Percentiles rank a stretch among this genome's conserved stretches.
phyloP scores from a whole-genome alignment of 2,113 vertebrate genomes.

The Suncus etruscus region DNA sequence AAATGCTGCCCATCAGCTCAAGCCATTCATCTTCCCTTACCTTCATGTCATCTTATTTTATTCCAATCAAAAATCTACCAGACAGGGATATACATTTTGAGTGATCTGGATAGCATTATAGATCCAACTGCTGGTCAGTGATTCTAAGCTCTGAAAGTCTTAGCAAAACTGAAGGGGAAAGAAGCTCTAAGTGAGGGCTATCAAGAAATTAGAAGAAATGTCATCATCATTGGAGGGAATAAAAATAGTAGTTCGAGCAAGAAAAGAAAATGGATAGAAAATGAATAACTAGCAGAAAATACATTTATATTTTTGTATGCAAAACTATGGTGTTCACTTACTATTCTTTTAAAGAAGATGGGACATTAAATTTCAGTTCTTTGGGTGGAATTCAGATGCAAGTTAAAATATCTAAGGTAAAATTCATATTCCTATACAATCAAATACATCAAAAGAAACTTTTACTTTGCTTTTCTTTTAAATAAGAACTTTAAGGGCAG shows the following conservation, averaged over 20 bases:
- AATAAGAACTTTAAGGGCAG: not conserved
- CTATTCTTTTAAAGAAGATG: not conserved
- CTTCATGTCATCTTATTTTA: constrained; percentile 73
- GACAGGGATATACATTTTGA: constrained; percentile 57
- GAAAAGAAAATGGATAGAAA: not conserved
- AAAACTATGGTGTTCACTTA: not conserved
- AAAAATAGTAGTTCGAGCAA: not conserved
- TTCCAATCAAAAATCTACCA: constrained; percentile 64
- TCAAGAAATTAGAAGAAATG: constrained; percentile 1
- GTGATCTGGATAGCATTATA: not conserved
- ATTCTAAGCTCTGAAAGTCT: constrained; percentile 12
- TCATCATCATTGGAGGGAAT: not conserved
- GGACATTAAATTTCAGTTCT: constrained; percentile 3
- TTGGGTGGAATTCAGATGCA: not conserved
- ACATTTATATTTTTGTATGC: constrained; percentile 38
- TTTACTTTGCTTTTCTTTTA: not conserved
- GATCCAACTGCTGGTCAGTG: not conserved
- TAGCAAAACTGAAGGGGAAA: constrained; percentile 47
- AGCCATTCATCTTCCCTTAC: constrained; percentile 77
- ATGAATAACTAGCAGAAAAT: constrained; percentile 30
- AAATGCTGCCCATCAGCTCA: constrained; percentile 79
- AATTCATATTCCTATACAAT: not conserved
- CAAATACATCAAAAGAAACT: constrained; percentile 34
- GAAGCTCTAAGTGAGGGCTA: not conserved
- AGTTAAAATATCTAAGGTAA: constrained; percentile 27